Conservation (phyloP, 2,888 invertebrate genomes). For the Drosophila birchii region DNA sequence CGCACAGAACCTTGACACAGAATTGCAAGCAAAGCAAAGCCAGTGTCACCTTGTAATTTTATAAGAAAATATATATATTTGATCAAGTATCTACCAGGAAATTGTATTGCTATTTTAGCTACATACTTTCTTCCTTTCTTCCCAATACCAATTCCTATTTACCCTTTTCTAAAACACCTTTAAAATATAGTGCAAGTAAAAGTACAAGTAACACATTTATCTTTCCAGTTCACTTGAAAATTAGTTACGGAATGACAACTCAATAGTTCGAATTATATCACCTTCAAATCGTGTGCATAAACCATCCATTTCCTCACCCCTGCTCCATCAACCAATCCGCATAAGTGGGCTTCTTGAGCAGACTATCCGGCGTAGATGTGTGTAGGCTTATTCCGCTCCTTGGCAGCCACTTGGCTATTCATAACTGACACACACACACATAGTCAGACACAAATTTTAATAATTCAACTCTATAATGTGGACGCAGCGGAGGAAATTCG, state of each 20-base stretch:
- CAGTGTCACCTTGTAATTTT: no score
- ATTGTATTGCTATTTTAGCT: no score
- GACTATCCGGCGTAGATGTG: conserved; percentile 3
- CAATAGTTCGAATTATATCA: conserved; percentile 22
- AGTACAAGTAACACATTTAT: background rate
- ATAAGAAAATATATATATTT: no score
- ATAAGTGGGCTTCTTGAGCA: conserved; percentile 16
- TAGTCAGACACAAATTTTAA: conserved; percentile 56
- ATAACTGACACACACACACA: conserved; percentile 61
- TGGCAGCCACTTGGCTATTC: conserved; percentile 71
- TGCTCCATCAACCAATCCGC: conserved; percentile 16
- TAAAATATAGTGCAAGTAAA: background rate
- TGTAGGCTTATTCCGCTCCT: conserved; percentile 32
- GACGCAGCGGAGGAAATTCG: conserved; percentile 51
- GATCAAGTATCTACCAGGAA: no score
- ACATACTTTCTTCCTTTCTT: no score
- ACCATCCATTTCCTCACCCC: background rate
- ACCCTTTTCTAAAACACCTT: background rate
- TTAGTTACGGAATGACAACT: conserved; percentile 13
- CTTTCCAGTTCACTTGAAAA: conserved; percentile 1
- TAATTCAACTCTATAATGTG: conserved; percentile 62
- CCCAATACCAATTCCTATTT: background rate
- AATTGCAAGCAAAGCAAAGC: no score
- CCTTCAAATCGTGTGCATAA: conserved; percentile 29
- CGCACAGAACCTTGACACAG: no score